These are phyloP conservation scores for Temnopleurus reevesii DNA, from an alignment of 53 echinoderm and acorn worm species.

Conservation along the genomic window DNA sequence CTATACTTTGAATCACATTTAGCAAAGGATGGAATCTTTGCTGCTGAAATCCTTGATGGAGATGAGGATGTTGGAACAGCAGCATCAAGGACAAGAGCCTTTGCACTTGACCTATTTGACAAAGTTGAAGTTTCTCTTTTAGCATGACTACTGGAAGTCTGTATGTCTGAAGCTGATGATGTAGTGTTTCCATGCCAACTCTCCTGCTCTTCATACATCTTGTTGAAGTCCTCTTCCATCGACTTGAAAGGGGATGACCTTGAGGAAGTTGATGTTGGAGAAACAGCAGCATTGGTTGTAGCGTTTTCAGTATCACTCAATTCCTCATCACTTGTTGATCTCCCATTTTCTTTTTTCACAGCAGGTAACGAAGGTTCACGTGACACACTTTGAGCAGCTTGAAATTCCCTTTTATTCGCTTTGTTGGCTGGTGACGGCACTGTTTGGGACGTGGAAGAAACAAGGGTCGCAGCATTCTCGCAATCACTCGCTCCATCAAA, in stretches of 20 bases:
- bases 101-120: not conserved
- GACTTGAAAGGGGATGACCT: too few species aligned
- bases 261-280: too few species aligned
- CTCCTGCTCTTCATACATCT: not conserved
- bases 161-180: not conserved
- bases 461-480: not conserved
- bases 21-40: not conserved
- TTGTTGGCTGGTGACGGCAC: not conserved
- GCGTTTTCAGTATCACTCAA: too few species aligned
- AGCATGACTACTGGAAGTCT: not conserved
- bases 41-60: not conserved
- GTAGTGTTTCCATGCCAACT: not conserved
- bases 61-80: not conserved
- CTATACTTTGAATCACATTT: not conserved
- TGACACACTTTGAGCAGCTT: too few species aligned
- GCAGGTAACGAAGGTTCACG: too few species aligned
- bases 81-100: too few species aligned
- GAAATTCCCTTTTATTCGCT: too few species aligned
- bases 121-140: not conserved
- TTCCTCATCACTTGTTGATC: too few species aligned
- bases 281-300: too few species aligned
- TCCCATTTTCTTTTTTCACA: too few species aligned
- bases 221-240: too few species aligned
- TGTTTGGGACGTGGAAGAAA: not conserved
- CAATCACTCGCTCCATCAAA: not conserved